These are phyloP conservation scores for Phytoseiulus persimilis DNA, from an alignment of 2,888 invertebrate genomes.

Conservation along the genomic window DNA sequence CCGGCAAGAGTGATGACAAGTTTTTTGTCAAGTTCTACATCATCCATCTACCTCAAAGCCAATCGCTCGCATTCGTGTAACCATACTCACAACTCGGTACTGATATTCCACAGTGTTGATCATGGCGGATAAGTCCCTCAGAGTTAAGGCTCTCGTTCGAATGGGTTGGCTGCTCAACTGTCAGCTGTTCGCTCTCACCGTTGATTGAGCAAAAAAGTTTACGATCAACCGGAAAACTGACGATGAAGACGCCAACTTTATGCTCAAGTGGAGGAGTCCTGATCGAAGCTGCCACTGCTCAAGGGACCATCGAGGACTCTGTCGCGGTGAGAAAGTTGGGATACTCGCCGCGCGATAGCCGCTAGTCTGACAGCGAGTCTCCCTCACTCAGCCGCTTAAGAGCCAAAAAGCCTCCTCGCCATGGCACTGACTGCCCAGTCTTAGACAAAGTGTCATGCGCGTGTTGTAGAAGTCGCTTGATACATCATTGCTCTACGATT, in stretches of 20 bases:
- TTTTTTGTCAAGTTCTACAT: no score
- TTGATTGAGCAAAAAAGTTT: background rate
- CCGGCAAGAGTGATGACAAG: no score
- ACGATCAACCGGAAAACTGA: background rate
- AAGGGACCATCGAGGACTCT: background rate
- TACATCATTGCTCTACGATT: background rate
- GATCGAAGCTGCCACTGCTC: background rate
- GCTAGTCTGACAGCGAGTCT: background rate
- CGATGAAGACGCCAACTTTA: background rate
- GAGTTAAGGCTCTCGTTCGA: background rate
- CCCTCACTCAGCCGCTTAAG: background rate
- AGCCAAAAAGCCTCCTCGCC: background rate
- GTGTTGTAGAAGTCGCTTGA: background rate
- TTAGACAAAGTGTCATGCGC: background rate
- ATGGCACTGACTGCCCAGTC: background rate
- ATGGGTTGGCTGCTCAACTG: background rate
- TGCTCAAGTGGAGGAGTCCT: background rate
- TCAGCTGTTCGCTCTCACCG: background rate
- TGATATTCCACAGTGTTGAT: background rate
- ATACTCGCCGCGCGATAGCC: background rate
- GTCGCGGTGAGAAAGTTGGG: background rate
- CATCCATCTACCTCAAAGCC: no score
- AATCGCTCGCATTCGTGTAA: background rate
- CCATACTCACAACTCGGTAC: background rate
- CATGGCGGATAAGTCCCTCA: background rate